These are phyloP conservation scores for Catocala sponsa DNA, from an alignment of 2,888 invertebrate genomes.

Conservation along the genomic window DNA sequence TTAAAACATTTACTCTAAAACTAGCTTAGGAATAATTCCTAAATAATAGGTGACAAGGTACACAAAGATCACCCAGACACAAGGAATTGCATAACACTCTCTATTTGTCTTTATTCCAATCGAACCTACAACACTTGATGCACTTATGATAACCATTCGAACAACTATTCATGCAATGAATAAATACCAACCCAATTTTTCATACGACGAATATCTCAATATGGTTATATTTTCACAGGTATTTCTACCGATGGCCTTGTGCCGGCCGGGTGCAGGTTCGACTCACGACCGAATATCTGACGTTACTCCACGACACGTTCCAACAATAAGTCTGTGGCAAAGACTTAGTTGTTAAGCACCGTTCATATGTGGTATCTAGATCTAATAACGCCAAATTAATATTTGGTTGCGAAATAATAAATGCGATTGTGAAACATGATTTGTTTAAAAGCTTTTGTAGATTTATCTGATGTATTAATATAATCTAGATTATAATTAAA, in stretches of 20 bases:
- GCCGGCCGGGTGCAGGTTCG: slow-evolving; percentile 20
- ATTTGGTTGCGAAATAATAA: background rate
- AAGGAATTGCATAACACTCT: no score
- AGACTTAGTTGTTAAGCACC: slow-evolving; percentile 15
- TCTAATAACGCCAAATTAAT: background rate
- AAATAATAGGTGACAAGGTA: no score
- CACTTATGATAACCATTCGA: no score
- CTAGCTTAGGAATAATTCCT: no score
- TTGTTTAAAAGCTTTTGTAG: background rate
- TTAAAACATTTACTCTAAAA: no score
- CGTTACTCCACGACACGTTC: slow-evolving; percentile 28
- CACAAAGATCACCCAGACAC: no score
- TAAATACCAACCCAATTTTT: background rate
- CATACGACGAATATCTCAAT: slow-evolving; percentile 20
- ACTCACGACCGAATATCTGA: slow-evolving; percentile 44
- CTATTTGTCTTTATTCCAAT: no score
- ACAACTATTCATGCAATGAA: background rate
- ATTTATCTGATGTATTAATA: background rate
- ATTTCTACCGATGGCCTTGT: slow-evolving; percentile 43
- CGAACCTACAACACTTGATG: no score
- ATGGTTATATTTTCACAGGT: slow-evolving; percentile 33
- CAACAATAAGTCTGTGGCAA: slow-evolving; percentile 21
- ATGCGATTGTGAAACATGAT: background rate
- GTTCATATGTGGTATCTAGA: slow-evolving; percentile 9
- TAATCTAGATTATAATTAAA: background rate